A percentile compares a stretch with the other conserved stretches of the same genome.
Evolutionary conservation across 2,888 invertebrate species (phyloP).

Genomic region (Uropetala carovei): DNA sequence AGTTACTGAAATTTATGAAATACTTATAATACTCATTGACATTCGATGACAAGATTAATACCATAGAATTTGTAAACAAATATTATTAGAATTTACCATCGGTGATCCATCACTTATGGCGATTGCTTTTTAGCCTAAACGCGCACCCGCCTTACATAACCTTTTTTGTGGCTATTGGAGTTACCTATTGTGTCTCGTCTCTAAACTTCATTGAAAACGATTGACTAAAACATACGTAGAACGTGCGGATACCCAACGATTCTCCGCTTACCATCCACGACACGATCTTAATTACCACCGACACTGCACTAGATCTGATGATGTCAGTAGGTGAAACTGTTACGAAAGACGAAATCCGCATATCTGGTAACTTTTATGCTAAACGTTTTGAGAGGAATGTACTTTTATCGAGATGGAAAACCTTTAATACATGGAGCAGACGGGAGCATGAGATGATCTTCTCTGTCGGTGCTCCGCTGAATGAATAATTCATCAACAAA

Average conservation of each 20-base stretch:
- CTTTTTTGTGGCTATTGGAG: too few species aligned
- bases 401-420: not conserved
- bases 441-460: not conserved
- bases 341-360: not conserved
- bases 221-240: too few species aligned
- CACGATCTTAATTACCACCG: not conserved
- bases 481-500: constrained; percentile 9
- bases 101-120: too few species aligned
- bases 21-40: too few species aligned
- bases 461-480: not conserved
- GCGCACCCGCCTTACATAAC: too few species aligned
- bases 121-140: too few species aligned
- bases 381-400: not conserved
- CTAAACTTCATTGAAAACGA: too few species aligned
- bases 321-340: not conserved
- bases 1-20: too few species aligned
- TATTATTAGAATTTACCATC: too few species aligned
- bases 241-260: not conserved
- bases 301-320: not conserved
- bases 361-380: not conserved
- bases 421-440: not conserved
- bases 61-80: too few species aligned
- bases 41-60: too few species aligned
- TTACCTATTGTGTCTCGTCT: too few species aligned
- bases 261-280: not conserved